Conservation (phyloP, 2,797 vertebrate genomes). For the Pipistrellus kuhlii region DNA sequence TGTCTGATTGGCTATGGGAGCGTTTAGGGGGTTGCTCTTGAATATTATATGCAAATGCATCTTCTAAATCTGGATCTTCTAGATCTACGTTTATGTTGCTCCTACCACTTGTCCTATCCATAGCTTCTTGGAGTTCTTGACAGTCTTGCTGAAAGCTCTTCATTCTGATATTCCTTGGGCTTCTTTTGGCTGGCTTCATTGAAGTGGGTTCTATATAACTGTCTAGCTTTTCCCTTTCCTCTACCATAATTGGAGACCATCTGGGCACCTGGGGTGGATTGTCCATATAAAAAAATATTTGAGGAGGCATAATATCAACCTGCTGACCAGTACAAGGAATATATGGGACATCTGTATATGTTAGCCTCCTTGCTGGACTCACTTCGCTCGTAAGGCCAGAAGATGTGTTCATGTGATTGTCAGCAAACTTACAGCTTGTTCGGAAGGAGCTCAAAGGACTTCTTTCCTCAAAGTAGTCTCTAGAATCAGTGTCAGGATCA, state of each 20-base stretch:
- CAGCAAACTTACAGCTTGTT: constrained; percentile 75
- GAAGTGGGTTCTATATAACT: constrained; percentile 63
- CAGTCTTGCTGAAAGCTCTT: constrained; percentile 69
- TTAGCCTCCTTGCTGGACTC: constrained; percentile 72
- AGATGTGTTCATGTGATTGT: constrained; percentile 79
- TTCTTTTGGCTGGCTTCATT: constrained; percentile 81
- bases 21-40: constrained; percentile 90
- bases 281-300: constrained; percentile 89
- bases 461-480: constrained; percentile 74
- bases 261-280: constrained; percentile 83
- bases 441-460: constrained; percentile 86
- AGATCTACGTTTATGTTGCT: neutral
- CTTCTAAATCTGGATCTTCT: constrained; percentile 57
- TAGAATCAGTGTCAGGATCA: constrained; percentile 66
- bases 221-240: constrained; percentile 81
- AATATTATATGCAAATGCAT: constrained; percentile 63
- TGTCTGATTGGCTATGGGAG: constrained; percentile 93
- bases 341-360: constrained; percentile 84
- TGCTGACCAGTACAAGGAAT: constrained; percentile 40
- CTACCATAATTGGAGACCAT: constrained; percentile 58
- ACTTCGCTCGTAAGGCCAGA: constrained; percentile 81
- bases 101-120: neutral
- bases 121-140: constrained; percentile 67
- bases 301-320: constrained; percentile 79
- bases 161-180: constrained; percentile 62